A percentile compares a stretch with the other conserved stretches of the same genome.
These are phyloP conservation scores for Meandrusa payeni DNA, from an alignment of 2,888 invertebrate species.

Conservation along the genomic window DNA sequence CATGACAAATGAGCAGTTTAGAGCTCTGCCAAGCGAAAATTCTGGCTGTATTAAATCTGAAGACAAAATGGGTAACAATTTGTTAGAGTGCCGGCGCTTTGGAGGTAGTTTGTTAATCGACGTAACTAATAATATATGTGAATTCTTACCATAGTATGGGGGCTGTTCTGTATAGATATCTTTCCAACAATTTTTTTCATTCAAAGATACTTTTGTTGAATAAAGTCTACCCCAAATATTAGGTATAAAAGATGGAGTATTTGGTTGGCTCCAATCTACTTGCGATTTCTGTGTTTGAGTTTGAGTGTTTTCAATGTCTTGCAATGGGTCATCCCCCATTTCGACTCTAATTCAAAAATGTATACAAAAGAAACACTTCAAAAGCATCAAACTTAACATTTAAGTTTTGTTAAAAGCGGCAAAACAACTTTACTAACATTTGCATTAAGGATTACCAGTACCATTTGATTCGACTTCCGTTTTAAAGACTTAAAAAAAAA, in stretches of 20 bases:
- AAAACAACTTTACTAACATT: constrained; percentile 5
- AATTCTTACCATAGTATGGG: constrained; percentile 61
- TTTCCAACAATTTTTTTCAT: constrained; percentile 58
- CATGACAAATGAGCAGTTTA: constrained; percentile 73
- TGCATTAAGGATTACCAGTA: not conserved
- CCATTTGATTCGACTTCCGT: constrained; percentile 2
- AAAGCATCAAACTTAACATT: not conserved
- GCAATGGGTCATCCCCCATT: constrained; percentile 56
- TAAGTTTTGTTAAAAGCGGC: constrained; percentile 4
- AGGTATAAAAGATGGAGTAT: constrained; percentile 60
- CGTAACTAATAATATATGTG: not conserved
- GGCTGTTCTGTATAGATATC: constrained; percentile 38
- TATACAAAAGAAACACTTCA: not conserved
- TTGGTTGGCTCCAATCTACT: constrained; percentile 69
- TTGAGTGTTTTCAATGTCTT: constrained; percentile 57
- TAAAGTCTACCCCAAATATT: constrained; percentile 78
- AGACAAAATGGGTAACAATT: no score
- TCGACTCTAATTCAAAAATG: no score
- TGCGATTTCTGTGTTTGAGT: constrained; percentile 74
- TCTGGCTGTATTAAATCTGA: constrained; percentile 76
- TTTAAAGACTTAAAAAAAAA: not conserved
- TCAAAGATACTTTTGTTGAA: constrained; percentile 53
- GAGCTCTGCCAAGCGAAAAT: constrained; percentile 78
- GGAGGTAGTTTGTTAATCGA: constrained; percentile 11
- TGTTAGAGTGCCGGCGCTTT: constrained; percentile 3